Percentiles rank a stretch among this genome's conserved stretches.
phyloP scores from a whole-genome alignment of 2,888 invertebrate genomes.

The Xanthia togata region DNA sequence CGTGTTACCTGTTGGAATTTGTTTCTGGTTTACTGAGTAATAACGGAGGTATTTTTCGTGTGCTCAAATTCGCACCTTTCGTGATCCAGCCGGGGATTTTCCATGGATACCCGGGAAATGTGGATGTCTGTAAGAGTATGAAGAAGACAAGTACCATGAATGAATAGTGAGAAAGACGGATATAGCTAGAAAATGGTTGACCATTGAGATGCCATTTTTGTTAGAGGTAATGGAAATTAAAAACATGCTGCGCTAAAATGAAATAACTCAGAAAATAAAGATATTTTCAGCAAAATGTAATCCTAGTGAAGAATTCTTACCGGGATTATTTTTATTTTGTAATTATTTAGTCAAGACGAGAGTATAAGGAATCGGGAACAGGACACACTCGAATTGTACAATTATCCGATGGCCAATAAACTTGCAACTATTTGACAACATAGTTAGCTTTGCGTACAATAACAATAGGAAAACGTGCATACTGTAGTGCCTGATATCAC shows the following conservation, averaged over 20 bases:
- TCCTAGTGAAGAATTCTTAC: too few relatives aligned
- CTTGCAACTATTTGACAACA: too few relatives aligned
- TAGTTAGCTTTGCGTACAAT: too few relatives aligned
- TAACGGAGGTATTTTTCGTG: slow-evolving; percentile 76
- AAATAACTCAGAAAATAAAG: neutral
- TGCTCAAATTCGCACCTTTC: slow-evolving; percentile 66
- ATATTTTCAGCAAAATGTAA: too few relatives aligned
- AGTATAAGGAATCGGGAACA: neutral
- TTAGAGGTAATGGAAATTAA: neutral
- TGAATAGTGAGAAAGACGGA: neutral
- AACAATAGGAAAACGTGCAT: too few relatives aligned
- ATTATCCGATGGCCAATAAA: too few relatives aligned
- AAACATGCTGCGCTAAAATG: neutral
- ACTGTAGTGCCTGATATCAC: too few relatives aligned
- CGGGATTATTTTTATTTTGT: too few relatives aligned
- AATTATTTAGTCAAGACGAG: too few relatives aligned
- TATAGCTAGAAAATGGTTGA: neutral
- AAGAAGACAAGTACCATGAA: neutral
- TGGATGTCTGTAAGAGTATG: neutral
- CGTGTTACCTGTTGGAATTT: slow-evolving; percentile 81
- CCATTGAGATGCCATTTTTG: neutral
- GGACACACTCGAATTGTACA: too few relatives aligned
- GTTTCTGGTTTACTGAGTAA: slow-evolving; percentile 86
- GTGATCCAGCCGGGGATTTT: slow-evolving; percentile 59
- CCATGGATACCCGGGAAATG: slow-evolving; percentile 31